Evolutionary conservation across 2,113 vertebrate genomes (phyloP).

Genomic region (Salvelinus fontinalis): DNA sequence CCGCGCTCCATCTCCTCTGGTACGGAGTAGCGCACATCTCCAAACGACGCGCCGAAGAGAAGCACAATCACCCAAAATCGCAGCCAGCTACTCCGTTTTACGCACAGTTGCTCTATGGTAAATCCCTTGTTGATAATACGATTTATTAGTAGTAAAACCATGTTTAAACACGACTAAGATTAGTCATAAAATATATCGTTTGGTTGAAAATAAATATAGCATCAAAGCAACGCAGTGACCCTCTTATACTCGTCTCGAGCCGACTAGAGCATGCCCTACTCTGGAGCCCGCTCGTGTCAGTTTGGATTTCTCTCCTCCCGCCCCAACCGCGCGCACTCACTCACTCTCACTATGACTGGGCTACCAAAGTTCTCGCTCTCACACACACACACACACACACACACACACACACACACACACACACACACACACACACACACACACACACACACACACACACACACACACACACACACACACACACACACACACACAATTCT

Average conservation of each 20-base stretch:
- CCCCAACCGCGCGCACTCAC: slow-evolving; percentile 14
- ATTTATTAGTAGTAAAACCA: too few relatives aligned
- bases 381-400: too few relatives aligned
- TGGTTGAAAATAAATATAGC: slow-evolving; percentile 9
- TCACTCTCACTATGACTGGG: slow-evolving; percentile 8
- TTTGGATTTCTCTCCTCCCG: slow-evolving; percentile 36
- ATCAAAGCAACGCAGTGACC: slow-evolving; percentile 32
- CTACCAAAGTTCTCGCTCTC: too few relatives aligned
- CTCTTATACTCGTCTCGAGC: slow-evolving; percentile 34
- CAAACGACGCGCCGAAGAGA: slow-evolving; percentile 41
- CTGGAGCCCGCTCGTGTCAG: slow-evolving; percentile 48
- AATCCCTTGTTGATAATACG: too few relatives aligned
- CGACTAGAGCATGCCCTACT: slow-evolving; percentile 64
- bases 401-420: too few relatives aligned
- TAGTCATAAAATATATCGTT: too few relatives aligned
- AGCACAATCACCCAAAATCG: slow-evolving; percentile 37
- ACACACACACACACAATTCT: slow-evolving; percentile 8
- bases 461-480: not conserved
- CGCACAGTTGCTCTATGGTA: slow-evolving; percentile 25
- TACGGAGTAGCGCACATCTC: slow-evolving; percentile 66
- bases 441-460: too few relatives aligned
- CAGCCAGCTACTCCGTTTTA: slow-evolving; percentile 27
- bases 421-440: too few relatives aligned
- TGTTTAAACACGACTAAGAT: too few relatives aligned
- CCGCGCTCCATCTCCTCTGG: slow-evolving; percentile 70